Conservation (phyloP, 2,888 invertebrate species). For the Ptychoptera albimana region DNA sequence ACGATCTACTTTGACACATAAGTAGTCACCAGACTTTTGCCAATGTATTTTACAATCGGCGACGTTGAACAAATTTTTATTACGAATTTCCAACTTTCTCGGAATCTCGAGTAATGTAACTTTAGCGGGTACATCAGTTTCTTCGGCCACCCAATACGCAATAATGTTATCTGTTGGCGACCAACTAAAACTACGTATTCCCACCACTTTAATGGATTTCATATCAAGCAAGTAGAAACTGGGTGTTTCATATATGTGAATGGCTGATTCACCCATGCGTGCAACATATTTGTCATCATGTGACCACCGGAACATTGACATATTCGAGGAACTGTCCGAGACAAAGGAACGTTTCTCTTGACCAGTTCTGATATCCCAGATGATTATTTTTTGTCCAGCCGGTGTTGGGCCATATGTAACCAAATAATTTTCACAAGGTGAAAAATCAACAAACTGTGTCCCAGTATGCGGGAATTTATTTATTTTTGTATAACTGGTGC, state of each 20-base stretch:
- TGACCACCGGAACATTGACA: slow-evolving; percentile 97
- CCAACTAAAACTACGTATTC: slow-evolving; percentile 92
- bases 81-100: slow-evolving; percentile 71
- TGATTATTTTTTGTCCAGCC: slow-evolving; percentile 66
- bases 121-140: slow-evolving; percentile 89
- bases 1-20: slow-evolving; percentile 90
- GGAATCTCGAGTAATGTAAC: slow-evolving; percentile 88
- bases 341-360: slow-evolving; percentile 84
- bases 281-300: slow-evolving; percentile 92
- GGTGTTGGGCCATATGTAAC: slow-evolving; percentile 86
- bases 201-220: slow-evolving; percentile 81
- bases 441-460: slow-evolving; percentile 93
- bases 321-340: slow-evolving; percentile 65
- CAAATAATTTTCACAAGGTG: slow-evolving; percentile 92
- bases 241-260: slow-evolving; percentile 93
- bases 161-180: slow-evolving; percentile 92
- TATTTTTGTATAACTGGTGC: slow-evolving; percentile 80
- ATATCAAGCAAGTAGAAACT: slow-evolving; percentile 88
- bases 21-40: slow-evolving; percentile 95
- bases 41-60: slow-evolving; percentile 97
- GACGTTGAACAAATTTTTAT: slow-evolving; percentile 93
- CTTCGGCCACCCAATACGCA: slow-evolving; percentile 97
- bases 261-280: slow-evolving; percentile 61
- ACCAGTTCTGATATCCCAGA: slow-evolving; percentile 96
- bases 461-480: slow-evolving; percentile 79